Conservation (phyloP, 2,797 vertebrate genomes). For the Acestrorhynchus altus region DNA sequence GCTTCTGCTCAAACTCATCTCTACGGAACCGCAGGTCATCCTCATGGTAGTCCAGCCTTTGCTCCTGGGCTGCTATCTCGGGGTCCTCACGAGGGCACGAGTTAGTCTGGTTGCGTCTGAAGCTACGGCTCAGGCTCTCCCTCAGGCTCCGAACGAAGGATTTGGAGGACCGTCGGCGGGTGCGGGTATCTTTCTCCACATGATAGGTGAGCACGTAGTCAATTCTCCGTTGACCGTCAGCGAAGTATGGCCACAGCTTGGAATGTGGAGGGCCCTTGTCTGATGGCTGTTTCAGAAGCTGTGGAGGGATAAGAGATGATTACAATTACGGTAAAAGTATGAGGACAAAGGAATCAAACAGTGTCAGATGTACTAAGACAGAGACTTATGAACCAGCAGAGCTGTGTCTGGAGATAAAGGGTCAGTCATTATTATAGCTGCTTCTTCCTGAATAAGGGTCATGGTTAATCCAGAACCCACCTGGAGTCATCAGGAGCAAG, state of each 20-base stretch:
- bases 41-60: conserved; percentile 82
- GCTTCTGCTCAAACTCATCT: conserved; percentile 92
- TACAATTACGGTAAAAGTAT: too few relatives aligned
- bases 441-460: too few relatives aligned
- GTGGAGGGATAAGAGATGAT: not conserved
- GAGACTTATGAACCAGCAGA: too few relatives aligned
- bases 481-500: too few relatives aligned
- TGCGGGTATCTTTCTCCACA: conserved; percentile 79
- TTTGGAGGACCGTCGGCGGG: conserved; percentile 67
- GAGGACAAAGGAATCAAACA: too few relatives aligned
- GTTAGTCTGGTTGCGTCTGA: conserved; percentile 70
- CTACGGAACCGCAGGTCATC: conserved; percentile 87
- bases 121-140: conserved; percentile 72
- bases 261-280: conserved; percentile 73
- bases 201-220: conserved; percentile 94
- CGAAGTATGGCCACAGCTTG: conserved; percentile 83
- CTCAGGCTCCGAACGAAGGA: conserved; percentile 65
- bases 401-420: too few relatives aligned
- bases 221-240: conserved; percentile 86
- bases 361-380: too few relatives aligned
- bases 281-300: conserved; percentile 79
- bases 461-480: too few relatives aligned
- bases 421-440: too few relatives aligned
- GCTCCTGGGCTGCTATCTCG: conserved; percentile 75
- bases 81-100: conserved; percentile 77